Evolutionary conservation across 2,797 vertebrate species (phyloP).

Genomic region (Uromys caudimaculatus): DNA sequence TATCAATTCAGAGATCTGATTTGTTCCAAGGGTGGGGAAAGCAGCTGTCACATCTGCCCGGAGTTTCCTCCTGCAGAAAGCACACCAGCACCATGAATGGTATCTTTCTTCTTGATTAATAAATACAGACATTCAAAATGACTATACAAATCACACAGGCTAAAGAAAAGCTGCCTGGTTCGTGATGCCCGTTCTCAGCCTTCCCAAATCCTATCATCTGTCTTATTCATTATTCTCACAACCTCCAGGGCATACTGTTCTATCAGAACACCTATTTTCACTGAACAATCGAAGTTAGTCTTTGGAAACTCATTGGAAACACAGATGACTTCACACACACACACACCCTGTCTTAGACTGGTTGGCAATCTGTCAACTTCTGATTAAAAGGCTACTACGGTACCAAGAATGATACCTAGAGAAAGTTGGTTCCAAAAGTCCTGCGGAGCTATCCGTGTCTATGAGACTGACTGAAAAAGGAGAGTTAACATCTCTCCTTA

Average conservation of each 20-base stretch:
- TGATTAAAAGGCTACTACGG: neutral
- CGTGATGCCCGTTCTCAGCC: neutral
- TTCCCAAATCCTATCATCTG: slow-evolving; percentile 26
- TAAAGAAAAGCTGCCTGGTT: slow-evolving; percentile 18
- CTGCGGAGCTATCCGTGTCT: neutral
- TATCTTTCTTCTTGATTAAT: neutral
- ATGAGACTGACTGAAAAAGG: neutral
- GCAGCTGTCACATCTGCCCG: slow-evolving; percentile 90
- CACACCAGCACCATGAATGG: slow-evolving; percentile 51
- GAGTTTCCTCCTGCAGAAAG: slow-evolving; percentile 93
- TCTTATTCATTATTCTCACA: neutral
- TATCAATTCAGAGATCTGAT: slow-evolving; percentile 91
- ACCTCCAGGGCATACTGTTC: neutral
- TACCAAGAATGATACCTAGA: neutral
- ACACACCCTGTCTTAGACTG: neutral
- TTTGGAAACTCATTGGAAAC: neutral
- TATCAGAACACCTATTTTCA: neutral
- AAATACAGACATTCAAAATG: neutral
- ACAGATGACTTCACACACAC: no score
- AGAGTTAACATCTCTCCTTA: neutral
- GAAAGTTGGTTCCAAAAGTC: slow-evolving; percentile 4
- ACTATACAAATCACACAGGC: neutral
- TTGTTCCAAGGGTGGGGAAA: slow-evolving; percentile 90
- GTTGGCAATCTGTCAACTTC: neutral
- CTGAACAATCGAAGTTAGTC: neutral